These are phyloP conservation scores for Premnoplex brunnescens DNA, from an alignment of 2,797 vertebrate species.

Conservation along the genomic window DNA sequence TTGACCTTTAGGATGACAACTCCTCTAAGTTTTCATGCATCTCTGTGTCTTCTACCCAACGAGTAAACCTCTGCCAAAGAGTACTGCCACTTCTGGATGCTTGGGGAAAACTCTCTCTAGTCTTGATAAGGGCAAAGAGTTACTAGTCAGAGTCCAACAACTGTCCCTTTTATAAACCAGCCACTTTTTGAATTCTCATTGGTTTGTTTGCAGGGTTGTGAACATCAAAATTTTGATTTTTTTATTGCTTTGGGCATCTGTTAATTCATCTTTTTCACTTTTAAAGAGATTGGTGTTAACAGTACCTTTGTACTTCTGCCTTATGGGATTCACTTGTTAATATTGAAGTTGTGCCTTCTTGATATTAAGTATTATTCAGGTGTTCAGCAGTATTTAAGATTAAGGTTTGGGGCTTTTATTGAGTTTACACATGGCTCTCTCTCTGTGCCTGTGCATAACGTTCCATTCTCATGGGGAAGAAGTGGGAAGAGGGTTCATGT, in stretches of 20 bases:
- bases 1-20: background rate
- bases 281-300: background rate
- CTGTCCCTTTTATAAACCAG: background rate
- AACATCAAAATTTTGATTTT: background rate
- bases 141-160: background rate
- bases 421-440: background rate
- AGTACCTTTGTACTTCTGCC: background rate
- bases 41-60: background rate
- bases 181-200: background rate
- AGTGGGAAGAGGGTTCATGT: background rate
- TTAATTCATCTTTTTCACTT: background rate
- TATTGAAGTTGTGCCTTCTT: background rate
- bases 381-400: background rate
- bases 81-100: background rate
- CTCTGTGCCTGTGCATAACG: background rate
- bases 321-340: background rate
- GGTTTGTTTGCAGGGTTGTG: background rate
- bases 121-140: background rate
- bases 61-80: background rate
- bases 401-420: background rate
- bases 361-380: background rate
- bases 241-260: background rate
- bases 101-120: background rate
- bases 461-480: conserved; percentile 13
- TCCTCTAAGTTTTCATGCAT: background rate